These are phyloP conservation scores for Esperia sulphurella DNA, from an alignment of 2,888 invertebrate species.

Conservation along the genomic window DNA sequence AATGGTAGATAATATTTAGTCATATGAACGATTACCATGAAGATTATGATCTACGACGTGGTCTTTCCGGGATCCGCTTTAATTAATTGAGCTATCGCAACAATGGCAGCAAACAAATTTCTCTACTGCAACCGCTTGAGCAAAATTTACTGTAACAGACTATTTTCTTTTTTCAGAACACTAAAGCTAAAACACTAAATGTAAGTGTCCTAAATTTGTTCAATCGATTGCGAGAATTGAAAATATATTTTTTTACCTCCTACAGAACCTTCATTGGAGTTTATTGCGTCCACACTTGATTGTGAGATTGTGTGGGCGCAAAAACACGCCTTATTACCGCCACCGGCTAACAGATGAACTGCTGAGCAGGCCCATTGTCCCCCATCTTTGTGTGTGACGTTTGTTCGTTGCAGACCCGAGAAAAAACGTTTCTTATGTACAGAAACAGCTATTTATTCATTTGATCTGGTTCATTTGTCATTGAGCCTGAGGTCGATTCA, in stretches of 20 bases:
- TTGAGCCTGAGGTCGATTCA: neutral
- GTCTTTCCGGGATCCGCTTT: no score
- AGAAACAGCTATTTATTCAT: constrained; percentile 45
- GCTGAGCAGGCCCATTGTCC: constrained; percentile 57
- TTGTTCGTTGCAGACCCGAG: constrained; percentile 34
- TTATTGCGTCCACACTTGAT: neutral
- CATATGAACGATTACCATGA: no score
- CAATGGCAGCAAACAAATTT: no score
- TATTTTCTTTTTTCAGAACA: no score
- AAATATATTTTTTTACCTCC: neutral
- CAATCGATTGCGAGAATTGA: no score
- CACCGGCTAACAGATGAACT: constrained; percentile 63
- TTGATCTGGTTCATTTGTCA: constrained; percentile 24
- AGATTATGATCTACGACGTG: no score
- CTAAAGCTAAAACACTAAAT: no score
- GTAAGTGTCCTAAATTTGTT: no score
- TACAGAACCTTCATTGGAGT: neutral
- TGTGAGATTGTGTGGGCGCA: constrained; percentile 37
- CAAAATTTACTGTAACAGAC: no score
- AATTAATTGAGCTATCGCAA: no score
- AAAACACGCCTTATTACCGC: constrained; percentile 70
- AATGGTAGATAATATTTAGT: no score
- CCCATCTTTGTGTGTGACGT: constrained; percentile 58
- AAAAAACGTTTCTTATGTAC: constrained; percentile 32
- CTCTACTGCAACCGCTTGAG: no score